phyloP scores from a whole-genome alignment of 2,888 invertebrate species.

The Tinea trinotella region DNA sequence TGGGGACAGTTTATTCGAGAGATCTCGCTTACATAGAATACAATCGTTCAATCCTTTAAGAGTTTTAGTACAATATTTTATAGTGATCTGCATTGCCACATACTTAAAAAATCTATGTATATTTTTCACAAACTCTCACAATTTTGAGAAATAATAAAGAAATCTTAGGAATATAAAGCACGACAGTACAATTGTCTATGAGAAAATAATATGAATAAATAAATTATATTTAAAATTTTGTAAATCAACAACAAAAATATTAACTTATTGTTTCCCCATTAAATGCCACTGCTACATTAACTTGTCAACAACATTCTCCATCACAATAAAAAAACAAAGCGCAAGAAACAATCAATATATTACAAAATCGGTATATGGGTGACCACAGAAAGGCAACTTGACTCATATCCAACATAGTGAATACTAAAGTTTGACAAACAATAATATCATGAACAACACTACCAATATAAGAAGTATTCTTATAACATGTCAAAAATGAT shows the following conservation, averaged over 20 bases:
- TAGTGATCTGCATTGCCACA: constrained; percentile 73
- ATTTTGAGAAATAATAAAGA: constrained; percentile 59
- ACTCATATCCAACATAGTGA: constrained; percentile 73
- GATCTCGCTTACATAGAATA: constrained; percentile 55
- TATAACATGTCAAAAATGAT: constrained; percentile 70
- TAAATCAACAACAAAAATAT: constrained; percentile 66
- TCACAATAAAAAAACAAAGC: constrained; percentile 54
- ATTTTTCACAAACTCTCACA: constrained; percentile 62
- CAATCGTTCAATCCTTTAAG: constrained; percentile 39
- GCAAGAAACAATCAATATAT: constrained; percentile 33
- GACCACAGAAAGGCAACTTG: constrained; percentile 68
- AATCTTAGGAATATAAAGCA: constrained; percentile 27
- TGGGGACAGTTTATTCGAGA: constrained; percentile 60
- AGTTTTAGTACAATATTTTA: constrained; percentile 42
- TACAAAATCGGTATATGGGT: constrained; percentile 40
- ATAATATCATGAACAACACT: constrained; percentile 49
- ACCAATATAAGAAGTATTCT: constrained; percentile 60
- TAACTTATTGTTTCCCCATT: constrained; percentile 40
- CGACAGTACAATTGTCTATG: constrained; percentile 54
- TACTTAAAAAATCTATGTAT: constrained; percentile 71
- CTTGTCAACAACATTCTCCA: constrained; percentile 70
- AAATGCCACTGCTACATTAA: constrained; percentile 65
- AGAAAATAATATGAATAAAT: constrained; percentile 29
- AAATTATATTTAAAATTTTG: constrained; percentile 67
- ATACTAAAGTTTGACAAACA: constrained; percentile 49